Percentiles rank a stretch among this genome's conserved stretches.
Evolutionary conservation across 2,797 vertebrate genomes (phyloP).

Genomic region (Xenopus petersii): DNA sequence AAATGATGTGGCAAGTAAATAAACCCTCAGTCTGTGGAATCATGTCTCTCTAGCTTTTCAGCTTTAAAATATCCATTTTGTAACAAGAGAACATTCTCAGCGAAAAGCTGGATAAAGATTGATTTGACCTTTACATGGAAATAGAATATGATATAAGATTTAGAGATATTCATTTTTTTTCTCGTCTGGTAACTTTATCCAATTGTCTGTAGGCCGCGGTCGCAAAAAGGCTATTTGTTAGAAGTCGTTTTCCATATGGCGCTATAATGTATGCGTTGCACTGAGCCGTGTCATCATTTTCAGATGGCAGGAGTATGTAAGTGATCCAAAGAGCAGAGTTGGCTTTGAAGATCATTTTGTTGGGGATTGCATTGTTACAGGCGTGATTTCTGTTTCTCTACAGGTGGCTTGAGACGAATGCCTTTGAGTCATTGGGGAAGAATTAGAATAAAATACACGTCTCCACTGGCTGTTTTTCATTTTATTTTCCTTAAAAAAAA

Average conservation of each 20-base stretch:
- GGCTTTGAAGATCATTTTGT: background rate
- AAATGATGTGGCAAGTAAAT: too few relatives aligned
- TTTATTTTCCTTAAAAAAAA: too few relatives aligned
- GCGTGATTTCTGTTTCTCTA: slow-evolving; percentile 21
- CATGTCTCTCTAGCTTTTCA: too few relatives aligned
- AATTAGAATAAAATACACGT: slow-evolving; percentile 22
- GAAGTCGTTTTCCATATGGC: slow-evolving; percentile 43
- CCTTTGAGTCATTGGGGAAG: slow-evolving; percentile 23
- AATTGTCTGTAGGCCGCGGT: slow-evolving; percentile 10
- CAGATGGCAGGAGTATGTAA: slow-evolving; percentile 32
- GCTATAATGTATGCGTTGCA: slow-evolving; percentile 12
- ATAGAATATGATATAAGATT: slow-evolving; percentile 14
- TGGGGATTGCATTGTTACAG: slow-evolving; percentile 8
- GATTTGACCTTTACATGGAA: background rate
- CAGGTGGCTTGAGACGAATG: slow-evolving; percentile 33
- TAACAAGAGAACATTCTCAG: background rate
- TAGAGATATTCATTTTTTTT: slow-evolving; percentile 29
- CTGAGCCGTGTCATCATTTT: slow-evolving; percentile 27
- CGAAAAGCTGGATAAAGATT: background rate
- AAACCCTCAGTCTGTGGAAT: too few relatives aligned
- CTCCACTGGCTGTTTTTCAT: slow-evolving; percentile 10
- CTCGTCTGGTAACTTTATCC: slow-evolving; percentile 39
- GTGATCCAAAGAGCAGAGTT: slow-evolving; percentile 19
- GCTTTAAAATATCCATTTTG: too few relatives aligned
- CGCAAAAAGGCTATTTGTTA: slow-evolving; percentile 28